Evolutionary conservation across 2,797 vertebrate genomes (phyloP).

Genomic region (Macrochelys suwanniensis): DNA sequence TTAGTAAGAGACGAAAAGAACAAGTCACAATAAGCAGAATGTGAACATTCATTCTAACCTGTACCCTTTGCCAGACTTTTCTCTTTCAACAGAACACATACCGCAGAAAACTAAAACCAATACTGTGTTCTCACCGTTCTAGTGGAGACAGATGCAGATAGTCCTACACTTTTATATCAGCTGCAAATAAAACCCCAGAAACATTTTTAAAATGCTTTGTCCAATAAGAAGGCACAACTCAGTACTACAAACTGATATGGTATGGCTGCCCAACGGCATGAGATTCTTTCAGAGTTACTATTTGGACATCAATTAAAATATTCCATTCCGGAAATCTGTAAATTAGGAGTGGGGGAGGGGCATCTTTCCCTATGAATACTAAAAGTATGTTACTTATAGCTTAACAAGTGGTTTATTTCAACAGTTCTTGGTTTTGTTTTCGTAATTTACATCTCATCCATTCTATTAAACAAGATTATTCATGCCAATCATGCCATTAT

Average conservation of each 20-base stretch:
- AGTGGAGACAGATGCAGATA: constrained; percentile 8
- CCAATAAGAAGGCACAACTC: constrained; percentile 56
- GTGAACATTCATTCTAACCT: constrained; percentile 15
- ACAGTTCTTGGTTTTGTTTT: background rate
- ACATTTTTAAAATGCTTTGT: constrained; percentile 56
- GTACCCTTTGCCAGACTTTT: constrained; percentile 44
- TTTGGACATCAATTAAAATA: background rate
- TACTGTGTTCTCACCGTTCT: constrained; percentile 23
- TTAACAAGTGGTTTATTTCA: background rate
- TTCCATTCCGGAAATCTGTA: background rate
- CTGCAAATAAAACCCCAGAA: constrained; percentile 56
- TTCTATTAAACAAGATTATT: background rate
- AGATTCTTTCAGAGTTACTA: background rate
- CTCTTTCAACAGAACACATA: constrained; percentile 59
- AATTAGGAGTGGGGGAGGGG: background rate
- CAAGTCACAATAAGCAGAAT: background rate
- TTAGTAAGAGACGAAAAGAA: background rate
- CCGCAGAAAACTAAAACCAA: background rate
- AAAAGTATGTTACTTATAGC: background rate
- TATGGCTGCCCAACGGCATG: background rate
- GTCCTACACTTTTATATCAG: constrained; percentile 40
- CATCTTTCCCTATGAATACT: background rate
- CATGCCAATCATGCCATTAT: background rate
- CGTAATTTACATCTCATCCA: constrained; percentile 26
- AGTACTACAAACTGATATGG: constrained; percentile 54